Percentiles rank a stretch among this genome's conserved stretches.
These are phyloP conservation scores for Mycetomoellerius zeteki DNA, from an alignment of 1,140 invertebrate species.

Conservation along the genomic window DNA sequence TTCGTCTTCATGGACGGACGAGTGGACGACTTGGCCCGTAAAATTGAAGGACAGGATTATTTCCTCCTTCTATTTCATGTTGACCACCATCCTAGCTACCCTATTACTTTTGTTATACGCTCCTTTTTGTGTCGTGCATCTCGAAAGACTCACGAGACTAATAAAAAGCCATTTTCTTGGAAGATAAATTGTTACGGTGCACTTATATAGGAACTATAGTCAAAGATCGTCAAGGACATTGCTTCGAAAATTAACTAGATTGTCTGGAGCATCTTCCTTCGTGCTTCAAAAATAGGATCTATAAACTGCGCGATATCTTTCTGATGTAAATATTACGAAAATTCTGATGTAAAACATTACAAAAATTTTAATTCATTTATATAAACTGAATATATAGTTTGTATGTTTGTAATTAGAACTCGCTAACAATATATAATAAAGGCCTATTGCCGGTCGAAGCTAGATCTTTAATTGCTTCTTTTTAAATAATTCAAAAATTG, in stretches of 20 bases:
- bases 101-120: constrained; percentile 2
- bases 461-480: too few species aligned
- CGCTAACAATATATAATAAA: too few species aligned
- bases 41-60: constrained; percentile 82
- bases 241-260: constrained; percentile 61
- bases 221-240: constrained; percentile 8
- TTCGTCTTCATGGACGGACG: constrained; percentile 76
- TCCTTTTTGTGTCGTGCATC: constrained; percentile 50
- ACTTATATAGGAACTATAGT: constrained; percentile 66
- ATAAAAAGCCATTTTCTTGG: constrained; percentile 70
- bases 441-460: too few species aligned
- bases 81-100: background rate
- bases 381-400: background rate
- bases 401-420: background rate
- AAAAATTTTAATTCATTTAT: constrained; percentile 20
- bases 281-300: background rate
- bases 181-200: constrained; percentile 48
- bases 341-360: constrained; percentile 17
- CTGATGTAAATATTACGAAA: constrained; percentile 16
- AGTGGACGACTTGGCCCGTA: constrained; percentile 77
- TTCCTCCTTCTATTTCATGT: constrained; percentile 59
- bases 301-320: constrained; percentile 52
- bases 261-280: background rate
- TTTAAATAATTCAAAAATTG: too few species aligned
- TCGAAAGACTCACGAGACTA: constrained; percentile 66